These are phyloP conservation scores for Liasis olivaceus DNA, from an alignment of 2,797 vertebrate species.

Conservation along the genomic window DNA sequence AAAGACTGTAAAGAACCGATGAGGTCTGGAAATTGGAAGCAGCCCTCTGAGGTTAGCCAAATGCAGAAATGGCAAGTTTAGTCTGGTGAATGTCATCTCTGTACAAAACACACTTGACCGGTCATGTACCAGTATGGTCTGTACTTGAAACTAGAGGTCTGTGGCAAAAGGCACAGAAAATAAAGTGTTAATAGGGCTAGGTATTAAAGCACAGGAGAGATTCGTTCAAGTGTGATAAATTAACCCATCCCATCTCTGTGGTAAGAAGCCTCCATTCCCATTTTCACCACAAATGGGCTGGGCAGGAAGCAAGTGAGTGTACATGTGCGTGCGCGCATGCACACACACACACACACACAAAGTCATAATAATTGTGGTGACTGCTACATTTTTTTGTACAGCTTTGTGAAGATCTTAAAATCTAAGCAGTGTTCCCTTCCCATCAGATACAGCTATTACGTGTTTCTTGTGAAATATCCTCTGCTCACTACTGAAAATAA, in stretches of 20 bases:
- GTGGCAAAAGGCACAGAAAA: background rate
- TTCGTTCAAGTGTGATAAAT: background rate
- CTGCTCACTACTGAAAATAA: background rate
- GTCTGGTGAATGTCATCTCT: background rate
- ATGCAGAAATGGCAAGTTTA: background rate
- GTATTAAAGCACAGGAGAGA: background rate
- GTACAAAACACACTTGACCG: background rate
- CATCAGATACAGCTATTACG: background rate
- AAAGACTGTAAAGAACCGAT: background rate
- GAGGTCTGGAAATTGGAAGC: background rate
- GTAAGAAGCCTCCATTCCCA: constrained; percentile 10
- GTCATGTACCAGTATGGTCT: background rate
- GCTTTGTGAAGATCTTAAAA: background rate
- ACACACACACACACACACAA: background rate
- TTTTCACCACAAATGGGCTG: background rate
- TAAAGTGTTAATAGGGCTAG: background rate
- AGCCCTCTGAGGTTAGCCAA: constrained; percentile 28
- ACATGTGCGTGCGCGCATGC: too few relatives aligned
- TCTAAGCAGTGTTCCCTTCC: background rate
- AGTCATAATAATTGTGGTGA: background rate
- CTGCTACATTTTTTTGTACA: background rate
- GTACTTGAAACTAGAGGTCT: background rate
- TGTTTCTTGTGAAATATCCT: background rate
- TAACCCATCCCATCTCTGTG: too few relatives aligned
- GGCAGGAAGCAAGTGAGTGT: background rate